A percentile compares a stretch with the other conserved stretches of the same genome.
These are phyloP conservation scores for Parasteatoda tepidariorum DNA, from an alignment of 1,140 invertebrate species.

Conservation along the genomic window DNA sequence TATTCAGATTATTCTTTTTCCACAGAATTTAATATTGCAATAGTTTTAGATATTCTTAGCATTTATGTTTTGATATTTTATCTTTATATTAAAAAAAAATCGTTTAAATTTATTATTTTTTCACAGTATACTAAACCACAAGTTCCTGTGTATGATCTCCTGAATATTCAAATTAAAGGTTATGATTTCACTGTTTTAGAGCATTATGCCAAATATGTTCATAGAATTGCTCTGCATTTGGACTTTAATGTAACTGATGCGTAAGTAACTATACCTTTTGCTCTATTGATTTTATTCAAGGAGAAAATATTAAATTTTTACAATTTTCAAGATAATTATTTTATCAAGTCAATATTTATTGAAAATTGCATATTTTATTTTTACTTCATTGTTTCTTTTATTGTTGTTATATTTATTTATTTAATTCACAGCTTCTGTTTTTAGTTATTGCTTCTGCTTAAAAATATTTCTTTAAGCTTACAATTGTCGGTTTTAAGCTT, in stretches of 20 bases:
- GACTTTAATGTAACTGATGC: conserved; percentile 81
- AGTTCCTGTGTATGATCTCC: conserved; percentile 76
- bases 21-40: no score
- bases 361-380: no score
- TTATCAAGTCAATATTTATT: neutral
- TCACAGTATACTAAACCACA: conserved; percentile 65
- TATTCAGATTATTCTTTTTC: no score
- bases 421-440: no score
- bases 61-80: no score
- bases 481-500: no score
- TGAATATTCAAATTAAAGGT: conserved; percentile 84
- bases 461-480: no score
- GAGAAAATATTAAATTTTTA: neutral
- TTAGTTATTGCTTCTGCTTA: no score
- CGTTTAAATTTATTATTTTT: neutral
- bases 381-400: no score
- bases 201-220: conserved; percentile 81
- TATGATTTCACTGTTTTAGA: conserved; percentile 86
- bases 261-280: conserved; percentile 69
- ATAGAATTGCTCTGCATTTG: conserved; percentile 78
- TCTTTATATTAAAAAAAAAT: no score
- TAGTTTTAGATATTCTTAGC: no score
- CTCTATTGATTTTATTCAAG: neutral
- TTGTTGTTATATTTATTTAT: no score
- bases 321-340: neutral